Evolutionary conservation across 2,113 vertebrate species (phyloP), one percentile per base, ranked within the genome.

Genomic region (Anas platyrhynchos): DNA sequence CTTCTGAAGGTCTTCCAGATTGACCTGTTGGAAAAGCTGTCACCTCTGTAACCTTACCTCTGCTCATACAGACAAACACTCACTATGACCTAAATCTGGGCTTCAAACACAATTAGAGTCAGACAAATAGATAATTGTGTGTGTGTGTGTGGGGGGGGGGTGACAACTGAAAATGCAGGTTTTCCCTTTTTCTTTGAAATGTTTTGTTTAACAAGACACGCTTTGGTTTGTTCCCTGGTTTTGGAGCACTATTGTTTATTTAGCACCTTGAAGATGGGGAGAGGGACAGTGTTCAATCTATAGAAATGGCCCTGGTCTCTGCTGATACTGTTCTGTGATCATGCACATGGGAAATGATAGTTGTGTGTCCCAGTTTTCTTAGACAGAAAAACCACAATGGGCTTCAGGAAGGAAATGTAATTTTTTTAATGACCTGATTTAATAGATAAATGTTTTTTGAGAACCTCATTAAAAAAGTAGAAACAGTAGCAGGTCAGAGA

Each of bases 401-500:
- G 72, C 52, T 86, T 75, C 75, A 80, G 27, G 41, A 74, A 96
- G 71, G 66, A 93, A 96, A 91, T 16, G 43, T 36, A 63, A 95
- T 96, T 96, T 91, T 89, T 96, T 83, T 44, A 94, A 96, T 96
- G 75, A 96, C 90, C 88, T 83, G 61, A 81, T 94, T 94, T 89
- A 94, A 81, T 27, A 90, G 85, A 93, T 62, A 95, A 89, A 94
- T 71, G 68, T 77, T 96, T 89, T 78, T 95, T 77, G 65, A 94
- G 93, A 93, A 94, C 31, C 75, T 91, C 68, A 80, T 86, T 41
- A 94, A 78, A 72, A 71, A 91, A 83, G 50, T 9, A 92, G 89
- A 87, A 92, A 90, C 43, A 93, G 85, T 46, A 88, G 88, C 83
- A 87, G 77, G 91, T 83, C 91, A 89, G 68, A 83, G 61, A 78